Evolutionary conservation across 2,113 vertebrate species (phyloP), one percentile per base, ranked within the genome.

Genomic region (Neodontobutis hainanensis): DNA sequence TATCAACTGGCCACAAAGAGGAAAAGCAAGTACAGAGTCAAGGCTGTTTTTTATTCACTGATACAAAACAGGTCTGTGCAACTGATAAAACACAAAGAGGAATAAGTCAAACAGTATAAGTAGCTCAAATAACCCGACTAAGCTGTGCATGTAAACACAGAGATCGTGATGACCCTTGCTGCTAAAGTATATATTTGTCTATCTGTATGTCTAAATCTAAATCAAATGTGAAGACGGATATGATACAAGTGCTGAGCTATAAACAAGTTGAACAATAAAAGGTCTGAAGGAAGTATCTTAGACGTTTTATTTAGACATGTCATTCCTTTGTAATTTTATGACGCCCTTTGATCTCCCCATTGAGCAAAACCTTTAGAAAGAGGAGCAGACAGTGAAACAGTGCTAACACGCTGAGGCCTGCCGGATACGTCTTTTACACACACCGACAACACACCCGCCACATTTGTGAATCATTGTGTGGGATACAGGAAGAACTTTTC

Each of bases 281-380:
- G 63, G 61, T 83, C 76, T 62, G 48, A 75, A 44, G 40, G 72
- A 60, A 56, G 49, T 80, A 65, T 77, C 68, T 63, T 27, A 55
- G 12, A 59, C 68, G 75, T 81, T 88, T 87, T 32, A 83, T 81
- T 81, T 72, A 65, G 65, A 69, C 70, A 61, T 81, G 78, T 85
- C 82, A 86, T 73, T 77, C 59, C 85, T 85, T 83, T 86, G 78
- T 83, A 81, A 87, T 80, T 88, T 87, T 77, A 87, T 78, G 76
- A 82, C 59, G 47, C 49, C 64, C 79, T 88, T 89, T 88, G 77
- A 90, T 91, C 87, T 84, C 69, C 36, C 64, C 78, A 57, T 66
- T 55, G 63, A 59, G 60, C 69, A 81, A 75, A 27, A 81, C 77
- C 66, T 65, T 61, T 56, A 19, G 3, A 73, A 73, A 73, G 1